Base-by-base conservation (phyloP, 2,113 vertebrate genomes). In the Choloepus hoffmanni region DNA sequence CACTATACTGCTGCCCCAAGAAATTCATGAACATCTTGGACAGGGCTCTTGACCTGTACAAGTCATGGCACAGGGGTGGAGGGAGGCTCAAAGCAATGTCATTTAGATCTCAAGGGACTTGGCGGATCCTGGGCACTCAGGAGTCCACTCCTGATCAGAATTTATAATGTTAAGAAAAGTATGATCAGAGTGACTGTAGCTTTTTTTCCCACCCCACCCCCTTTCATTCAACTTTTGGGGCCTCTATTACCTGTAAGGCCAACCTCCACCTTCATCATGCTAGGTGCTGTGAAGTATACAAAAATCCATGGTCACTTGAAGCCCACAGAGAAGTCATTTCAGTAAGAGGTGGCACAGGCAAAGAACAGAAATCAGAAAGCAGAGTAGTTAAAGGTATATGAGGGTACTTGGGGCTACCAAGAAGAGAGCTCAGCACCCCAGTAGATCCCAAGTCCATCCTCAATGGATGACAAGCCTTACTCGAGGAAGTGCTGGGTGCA, bases 311-410 rank as follows among this genome's bases (percentile, higher is more conserved):
- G 40, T 62, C 28, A 30, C 48, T 78, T 62, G 79, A 72, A 67
- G 26, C 58, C 45, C 77, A 74, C 40, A 81, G 85, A 92, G 63
- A 67, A 92, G 63, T 89, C 90, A 79, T 89, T 94, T 90, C 65
- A 79, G 18, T 43, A 89, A 90, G 58, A 74, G 11, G 63, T n/a
- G 45, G 65, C 50, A 60, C 6, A 72, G 26, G 36, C 50, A 74
- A 90, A 62, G 53, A 79, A 65, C 36, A 76, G 36, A 77, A 76
- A 63, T 74, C 33, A 9, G 15, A 79, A 13, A 73, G 21, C 60
- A 82, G 83, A 82, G 8, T 73, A 76, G n/a, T 19, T 89, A 55
- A 89, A 94, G 70, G 50, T 78, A 72, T 36, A 43, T 26, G 53
- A 18, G 58, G 43, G 26, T 72, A 14, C 70, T 76, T 90, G 55